Base-by-base conservation (phyloP, 1,140 invertebrate genomes). In the Bombyx mori region DNA sequence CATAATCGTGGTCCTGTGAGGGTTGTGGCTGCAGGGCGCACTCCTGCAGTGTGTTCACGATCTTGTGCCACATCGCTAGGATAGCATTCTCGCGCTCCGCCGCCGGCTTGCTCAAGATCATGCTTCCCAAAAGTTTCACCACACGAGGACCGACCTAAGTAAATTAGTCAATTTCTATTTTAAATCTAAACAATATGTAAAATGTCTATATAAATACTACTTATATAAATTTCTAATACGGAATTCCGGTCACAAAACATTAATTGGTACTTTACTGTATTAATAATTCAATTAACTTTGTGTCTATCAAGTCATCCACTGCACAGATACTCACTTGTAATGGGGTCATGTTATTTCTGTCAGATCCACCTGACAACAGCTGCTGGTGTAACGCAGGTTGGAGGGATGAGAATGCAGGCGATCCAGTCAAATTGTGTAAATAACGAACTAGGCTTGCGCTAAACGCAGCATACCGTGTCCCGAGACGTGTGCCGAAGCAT, bases 41-140 rank as follows among this genome's bases (percentile, higher is more conserved):
- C 71, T 95, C 93, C 10, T 95, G 94, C 42, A 99, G 88, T 3
- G 96, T 97, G 60, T 94, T 93, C 2, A 98, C 91, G 6, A 98
- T 89, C 74, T 95, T 91, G 73, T 95, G 93, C 96, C 97, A 98
- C 71, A 98, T 97, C 47, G 93, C 92, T 6, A 98, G 92, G 61
- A 96, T 96, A 7, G 94, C 93, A 42, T 93, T 91, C 89, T 98
- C 96, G 73, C 96, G 94, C 69, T 98, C 96, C 45, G 92, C 91
- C 70, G 95, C 93, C 42, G 94, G 92, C 79, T 95, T 94, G 48
- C 96, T 84, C 8, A 98, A 75, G 7, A 95, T 88, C 69, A 95
- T 93, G 84, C 93, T 85, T 7, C 90, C 89, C 3, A 90, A 86
- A 9, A 97, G 92, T 48, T 96, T 94, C 1, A 98, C 89, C 3